These are phyloP conservation scores for Caradrina kadenii DNA, from an alignment of 2,888 invertebrate species.

Conservation along the genomic window DNA sequence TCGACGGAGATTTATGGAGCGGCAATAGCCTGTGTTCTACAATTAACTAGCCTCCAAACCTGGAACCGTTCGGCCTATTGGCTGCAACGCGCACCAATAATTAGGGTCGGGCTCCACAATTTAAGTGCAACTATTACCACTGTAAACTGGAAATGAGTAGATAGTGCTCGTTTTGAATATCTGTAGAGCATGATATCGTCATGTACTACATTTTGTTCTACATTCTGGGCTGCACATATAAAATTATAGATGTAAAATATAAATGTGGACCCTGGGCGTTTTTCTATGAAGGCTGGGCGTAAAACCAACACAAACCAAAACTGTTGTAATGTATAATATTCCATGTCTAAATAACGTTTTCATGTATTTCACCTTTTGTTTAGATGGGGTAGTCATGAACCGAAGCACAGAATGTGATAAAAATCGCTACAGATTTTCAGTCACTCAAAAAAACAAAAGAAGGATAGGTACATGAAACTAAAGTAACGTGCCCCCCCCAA, in stretches of 20 bases:
- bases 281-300: no score
- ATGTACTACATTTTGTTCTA: conserved; percentile 3
- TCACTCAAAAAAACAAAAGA: no score
- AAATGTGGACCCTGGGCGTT: no score
- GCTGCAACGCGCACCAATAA: conserved; percentile 50
- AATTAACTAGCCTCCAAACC: conserved; percentile 80
- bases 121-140: conserved; percentile 49
- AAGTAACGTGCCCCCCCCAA: no score
- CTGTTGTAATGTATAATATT: no score
- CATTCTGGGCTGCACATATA: not conserved
- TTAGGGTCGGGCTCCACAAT: conserved; percentile 45
- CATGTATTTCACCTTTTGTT: no score
- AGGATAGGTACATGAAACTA: no score
- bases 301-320: no score
- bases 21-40: conserved; percentile 84
- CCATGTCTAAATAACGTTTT: no score
- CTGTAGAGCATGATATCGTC: not conserved
- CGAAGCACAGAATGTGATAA: no score
- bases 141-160: conserved; percentile 34
- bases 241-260: not conserved
- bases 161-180: conserved; percentile 19
- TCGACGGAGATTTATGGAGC: conserved; percentile 87
- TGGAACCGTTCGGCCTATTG: conserved; percentile 55
- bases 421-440: no score
- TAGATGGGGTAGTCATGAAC: no score